Percentiles rank a stretch among this genome's conserved stretches.
phyloP scores from a whole-genome alignment of 2,113 vertebrate genomes.

The Eulacestoma nigropectus region DNA sequence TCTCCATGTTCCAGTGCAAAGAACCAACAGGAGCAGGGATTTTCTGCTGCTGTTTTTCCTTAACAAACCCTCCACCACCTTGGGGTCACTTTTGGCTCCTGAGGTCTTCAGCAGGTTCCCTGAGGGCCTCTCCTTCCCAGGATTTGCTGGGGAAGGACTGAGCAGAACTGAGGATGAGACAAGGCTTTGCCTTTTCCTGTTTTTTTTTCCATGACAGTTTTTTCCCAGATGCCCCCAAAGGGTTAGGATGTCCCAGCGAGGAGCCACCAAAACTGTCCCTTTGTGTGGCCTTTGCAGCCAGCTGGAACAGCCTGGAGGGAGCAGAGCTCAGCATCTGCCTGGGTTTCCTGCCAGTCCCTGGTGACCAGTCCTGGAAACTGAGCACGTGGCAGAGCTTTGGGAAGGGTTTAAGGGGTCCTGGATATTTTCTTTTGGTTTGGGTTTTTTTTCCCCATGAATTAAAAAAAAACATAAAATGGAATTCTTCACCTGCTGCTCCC shows the following conservation, averaged over 20 bases:
- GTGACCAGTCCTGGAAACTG: not conserved
- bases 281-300: not conserved
- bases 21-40: not conserved
- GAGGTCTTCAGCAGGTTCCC: not conserved
- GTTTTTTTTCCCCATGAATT: not conserved
- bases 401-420: not conserved
- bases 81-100: not conserved
- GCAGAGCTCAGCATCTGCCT: not conserved
- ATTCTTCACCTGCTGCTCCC: not conserved
- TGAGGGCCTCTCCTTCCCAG: not conserved
- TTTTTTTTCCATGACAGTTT: not conserved
- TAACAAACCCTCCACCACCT: not conserved
- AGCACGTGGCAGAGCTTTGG: not conserved
- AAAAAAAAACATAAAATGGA: not conserved
- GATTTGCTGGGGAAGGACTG: not conserved
- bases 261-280: not conserved
- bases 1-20: not conserved
- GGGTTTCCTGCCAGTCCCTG: not conserved
- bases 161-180: not conserved
- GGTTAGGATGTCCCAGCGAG: not conserved
- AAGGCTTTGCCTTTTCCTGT: not conserved
- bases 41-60: not conserved
- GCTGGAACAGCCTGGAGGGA: not conserved
- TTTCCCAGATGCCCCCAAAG: not conserved
- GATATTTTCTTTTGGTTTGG: not conserved